phyloP scores from a whole-genome alignment of 2,888 invertebrate species.

The Nasonovia ribisnigri region DNA sequence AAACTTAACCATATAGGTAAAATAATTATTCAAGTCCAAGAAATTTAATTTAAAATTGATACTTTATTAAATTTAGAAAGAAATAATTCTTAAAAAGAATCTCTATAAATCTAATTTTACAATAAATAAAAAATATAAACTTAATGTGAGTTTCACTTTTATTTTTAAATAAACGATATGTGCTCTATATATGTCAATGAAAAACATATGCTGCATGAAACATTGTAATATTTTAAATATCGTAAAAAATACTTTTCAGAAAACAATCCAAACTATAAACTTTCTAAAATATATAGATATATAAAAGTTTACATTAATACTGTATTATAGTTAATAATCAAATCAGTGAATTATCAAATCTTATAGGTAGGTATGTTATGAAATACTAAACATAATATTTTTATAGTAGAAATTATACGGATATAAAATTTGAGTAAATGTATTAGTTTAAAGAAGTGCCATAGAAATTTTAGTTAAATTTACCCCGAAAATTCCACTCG shows the following conservation, averaged over 20 bases:
- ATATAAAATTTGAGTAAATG: background rate
- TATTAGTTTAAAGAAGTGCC: background rate
- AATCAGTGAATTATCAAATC: background rate
- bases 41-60: background rate
- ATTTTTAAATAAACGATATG: background rate
- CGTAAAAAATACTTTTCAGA: background rate
- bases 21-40: background rate
- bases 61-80: background rate
- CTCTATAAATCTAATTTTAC: background rate
- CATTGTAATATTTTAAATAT: background rate
- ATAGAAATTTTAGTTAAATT: background rate
- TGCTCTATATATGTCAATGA: conserved; percentile 3
- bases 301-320: background rate
- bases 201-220: background rate
- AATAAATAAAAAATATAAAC: background rate
- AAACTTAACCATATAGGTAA: background rate
- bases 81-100: background rate
- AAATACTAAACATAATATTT: background rate
- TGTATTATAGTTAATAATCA: background rate
- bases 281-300: background rate
- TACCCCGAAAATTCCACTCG: background rate
- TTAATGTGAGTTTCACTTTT: background rate
- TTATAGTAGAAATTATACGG: background rate
- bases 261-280: background rate
- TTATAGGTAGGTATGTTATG: background rate